Base-by-base conservation (phyloP, 2,888 invertebrate species). In the Apotomis capreana region DNA sequence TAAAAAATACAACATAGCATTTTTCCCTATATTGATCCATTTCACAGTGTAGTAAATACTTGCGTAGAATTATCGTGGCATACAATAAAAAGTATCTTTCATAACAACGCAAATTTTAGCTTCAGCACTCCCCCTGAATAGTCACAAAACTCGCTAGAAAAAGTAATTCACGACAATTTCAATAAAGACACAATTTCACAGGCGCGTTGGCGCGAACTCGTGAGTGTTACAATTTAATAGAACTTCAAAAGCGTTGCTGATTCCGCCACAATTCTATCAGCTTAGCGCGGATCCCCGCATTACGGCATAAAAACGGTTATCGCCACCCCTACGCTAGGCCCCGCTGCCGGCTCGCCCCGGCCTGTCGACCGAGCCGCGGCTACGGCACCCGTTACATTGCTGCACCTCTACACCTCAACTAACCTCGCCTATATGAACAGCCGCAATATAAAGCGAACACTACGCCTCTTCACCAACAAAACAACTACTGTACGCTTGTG, bases 281-380 rank as follows among this genome's bases (percentile, higher is more conserved):
- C 92, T 92, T 92, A 92, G 90, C 89, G 86, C 84, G 88, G 89
- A 91, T 90, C 89, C 89, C 87, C 83, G 89, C 88, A 91, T 92
- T 92, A 92, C 90, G 91, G 91, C 90, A 91, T 90, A 91, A 92
- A 92, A 91, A 91, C 87, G 90, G 92, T 92, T 92, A 92, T 92
- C 92, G 87, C 78, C 75, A 81, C 80, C 81, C 82, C 76, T 82
- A 80, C 79, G 75, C 76, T 73, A 72, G 76, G 72, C 73, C 74
- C 70, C 69, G 74, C 67, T 68, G 58, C 64, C 63, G 75, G 76
- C 73, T 13, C 64, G 44, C 37, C 64, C 58, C 46, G 73, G 74
- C 74, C 70, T 70, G 68, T 69, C 74, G 63, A 62, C 72, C 75
- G 54, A 46, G 69, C 51, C 52, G 69, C 15, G 54, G 57, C 62